Evolutionary conservation across 2,888 invertebrate genomes (phyloP).

Genomic region (Scelioninae gen. 1): DNA sequence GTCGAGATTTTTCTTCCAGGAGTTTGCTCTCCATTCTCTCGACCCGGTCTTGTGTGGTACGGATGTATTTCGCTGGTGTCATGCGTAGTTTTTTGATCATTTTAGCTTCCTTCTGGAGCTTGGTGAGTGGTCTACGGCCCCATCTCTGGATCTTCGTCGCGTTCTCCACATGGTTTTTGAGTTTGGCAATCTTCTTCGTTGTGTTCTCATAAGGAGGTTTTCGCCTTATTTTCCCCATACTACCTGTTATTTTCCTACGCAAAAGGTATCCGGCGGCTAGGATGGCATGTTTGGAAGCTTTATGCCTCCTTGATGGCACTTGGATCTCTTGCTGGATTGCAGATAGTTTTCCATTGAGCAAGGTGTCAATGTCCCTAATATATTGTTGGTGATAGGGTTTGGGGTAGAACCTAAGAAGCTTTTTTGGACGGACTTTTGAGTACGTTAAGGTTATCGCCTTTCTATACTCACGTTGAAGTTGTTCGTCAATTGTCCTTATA

Average conservation of each 20-base stretch:
- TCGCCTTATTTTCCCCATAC: slow-evolving; percentile 7
- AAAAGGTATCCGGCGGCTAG: slow-evolving; percentile 19
- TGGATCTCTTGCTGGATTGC: neutral
- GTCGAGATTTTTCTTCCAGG: slow-evolving; percentile 1
- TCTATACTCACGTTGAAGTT: neutral
- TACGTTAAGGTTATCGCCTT: slow-evolving; percentile 14
- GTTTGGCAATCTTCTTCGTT: neutral
- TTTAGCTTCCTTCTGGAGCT: neutral
- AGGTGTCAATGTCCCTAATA: neutral
- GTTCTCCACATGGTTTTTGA: neutral
- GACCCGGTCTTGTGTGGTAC: slow-evolving; percentile 8
- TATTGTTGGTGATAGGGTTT: neutral
- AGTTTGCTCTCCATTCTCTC: neutral
- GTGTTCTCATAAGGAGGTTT: slow-evolving; percentile 17
- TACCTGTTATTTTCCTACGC: slow-evolving; percentile 3
- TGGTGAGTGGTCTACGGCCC: neutral
- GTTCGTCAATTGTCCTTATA: no score
- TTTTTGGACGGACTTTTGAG: slow-evolving; percentile 9
- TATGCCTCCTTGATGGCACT: slow-evolving; percentile 2
- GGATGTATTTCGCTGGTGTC: slow-evolving; percentile 18
- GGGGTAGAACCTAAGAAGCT: neutral
- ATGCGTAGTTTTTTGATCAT: slow-evolving; percentile 7
- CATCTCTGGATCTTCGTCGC: neutral
- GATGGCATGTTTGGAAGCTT: slow-evolving; percentile 22
- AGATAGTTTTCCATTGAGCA: neutral